A percentile compares a stretch with the other conserved stretches of the same genome.
Evolutionary conservation across 2,797 vertebrate genomes (phyloP).

Genomic region (Telmatherina bonti): DNA sequence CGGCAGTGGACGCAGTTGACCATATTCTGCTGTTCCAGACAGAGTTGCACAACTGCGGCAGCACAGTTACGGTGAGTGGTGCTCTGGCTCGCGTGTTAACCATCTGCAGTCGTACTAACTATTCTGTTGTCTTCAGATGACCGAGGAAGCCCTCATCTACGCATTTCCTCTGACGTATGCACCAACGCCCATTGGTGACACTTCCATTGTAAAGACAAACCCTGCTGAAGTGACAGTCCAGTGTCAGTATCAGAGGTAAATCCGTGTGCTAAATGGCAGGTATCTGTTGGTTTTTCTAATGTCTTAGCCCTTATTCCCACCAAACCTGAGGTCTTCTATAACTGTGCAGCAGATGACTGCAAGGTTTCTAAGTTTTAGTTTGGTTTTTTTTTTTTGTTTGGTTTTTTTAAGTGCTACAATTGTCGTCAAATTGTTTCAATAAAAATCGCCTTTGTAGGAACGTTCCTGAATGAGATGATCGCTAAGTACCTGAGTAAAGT

Average conservation of each 20-base stretch:
- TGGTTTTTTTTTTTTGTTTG: too few species aligned
- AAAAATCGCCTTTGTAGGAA: too few species aligned
- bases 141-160: conserved; percentile 68
- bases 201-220: conserved; percentile 67
- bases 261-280: background rate
- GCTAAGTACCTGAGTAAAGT: too few species aligned
- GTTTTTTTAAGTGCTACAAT: too few species aligned
- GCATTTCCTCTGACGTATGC: conserved; percentile 64
- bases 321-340: background rate
- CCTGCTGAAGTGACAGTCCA: conserved; percentile 60
- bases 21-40: conserved; percentile 62
- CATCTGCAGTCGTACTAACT: background rate
- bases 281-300: too few species aligned
- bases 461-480: too few species aligned
- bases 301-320: too few species aligned
- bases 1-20: background rate
- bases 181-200: conserved; percentile 50
- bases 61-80: conserved; percentile 50
- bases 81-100: background rate
- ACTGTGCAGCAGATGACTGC: background rate
- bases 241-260: conserved; percentile 77
- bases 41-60: conserved; percentile 62
- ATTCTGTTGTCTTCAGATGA: conserved; percentile 57
- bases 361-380: background rate
- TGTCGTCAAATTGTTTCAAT: too few species aligned